Conservation (phyloP, 1,140 invertebrate genomes). For the Drosophila guanche region DNA sequence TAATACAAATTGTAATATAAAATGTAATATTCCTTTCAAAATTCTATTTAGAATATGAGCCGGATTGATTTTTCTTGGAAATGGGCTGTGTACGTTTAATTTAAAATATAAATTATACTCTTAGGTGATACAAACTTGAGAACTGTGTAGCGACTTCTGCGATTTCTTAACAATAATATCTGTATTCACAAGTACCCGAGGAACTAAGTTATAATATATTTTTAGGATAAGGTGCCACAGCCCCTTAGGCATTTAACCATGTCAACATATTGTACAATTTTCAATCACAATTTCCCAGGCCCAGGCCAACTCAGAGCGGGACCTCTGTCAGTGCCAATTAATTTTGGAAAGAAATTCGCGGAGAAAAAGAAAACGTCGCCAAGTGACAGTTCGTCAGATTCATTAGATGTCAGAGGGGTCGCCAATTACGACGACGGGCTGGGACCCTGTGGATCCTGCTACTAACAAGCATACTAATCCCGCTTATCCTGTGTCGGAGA, state of each 20-base stretch:
- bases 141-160: no score
- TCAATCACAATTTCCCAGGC: constrained; percentile 15
- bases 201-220: no score
- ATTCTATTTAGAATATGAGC: no score
- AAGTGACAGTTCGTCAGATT: constrained; percentile 69
- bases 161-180: no score
- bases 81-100: no score
- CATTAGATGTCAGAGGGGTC: constrained; percentile 39
- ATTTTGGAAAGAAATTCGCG: constrained; percentile 30
- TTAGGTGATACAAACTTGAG: no score
- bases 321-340: constrained; percentile 79
- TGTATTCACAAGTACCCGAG: no score
- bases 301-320: constrained; percentile 33
- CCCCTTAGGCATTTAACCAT: constrained; percentile 12
- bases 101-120: no score
- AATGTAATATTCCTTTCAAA: no score
- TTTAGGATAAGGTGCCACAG: no score
- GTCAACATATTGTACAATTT: constrained; percentile 42
- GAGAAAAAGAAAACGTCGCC: constrained; percentile 5
- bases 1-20: no score
- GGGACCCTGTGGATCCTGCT: constrained; percentile 19
- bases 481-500: constrained; percentile 49
- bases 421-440: constrained; percentile 49
- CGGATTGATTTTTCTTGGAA: no score
- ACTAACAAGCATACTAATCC: constrained; percentile 70